phyloP scores from a whole-genome alignment of 2,888 invertebrate genomes.

The Copidosoma aretas region DNA sequence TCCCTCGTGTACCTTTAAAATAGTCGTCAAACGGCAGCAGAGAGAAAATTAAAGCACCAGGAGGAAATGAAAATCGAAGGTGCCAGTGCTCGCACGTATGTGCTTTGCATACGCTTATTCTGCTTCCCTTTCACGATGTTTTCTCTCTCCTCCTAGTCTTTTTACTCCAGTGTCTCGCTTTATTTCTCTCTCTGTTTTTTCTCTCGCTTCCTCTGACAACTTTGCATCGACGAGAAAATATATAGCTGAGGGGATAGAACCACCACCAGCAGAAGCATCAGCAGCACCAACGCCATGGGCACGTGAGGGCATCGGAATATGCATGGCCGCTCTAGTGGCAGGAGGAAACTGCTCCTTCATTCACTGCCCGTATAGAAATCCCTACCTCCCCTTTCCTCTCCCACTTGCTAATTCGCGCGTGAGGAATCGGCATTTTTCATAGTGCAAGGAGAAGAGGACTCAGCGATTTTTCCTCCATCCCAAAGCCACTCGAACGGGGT shows the following conservation, averaged over 20 bases:
- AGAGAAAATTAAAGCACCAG: constrained; percentile 42
- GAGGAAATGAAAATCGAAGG: constrained; percentile 6
- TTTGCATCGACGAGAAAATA: background rate
- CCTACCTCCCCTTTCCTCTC: background rate
- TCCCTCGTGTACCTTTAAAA: constrained; percentile 37
- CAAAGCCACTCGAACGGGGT: background rate
- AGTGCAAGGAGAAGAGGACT: background rate
- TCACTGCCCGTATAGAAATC: constrained; percentile 8
- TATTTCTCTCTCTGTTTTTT: constrained; percentile 11
- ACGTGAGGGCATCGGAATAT: constrained; percentile 30
- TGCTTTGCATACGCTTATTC: background rate
- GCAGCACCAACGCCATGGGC: too few species aligned
- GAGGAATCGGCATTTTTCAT: constrained; percentile 31
- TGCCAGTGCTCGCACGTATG: background rate
- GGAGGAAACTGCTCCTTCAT: constrained; percentile 2
- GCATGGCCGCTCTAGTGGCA: constrained; percentile 7
- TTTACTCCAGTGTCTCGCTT: background rate
- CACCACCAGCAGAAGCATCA: too few species aligned
- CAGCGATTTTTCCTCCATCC: background rate
- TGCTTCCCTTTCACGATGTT: constrained; percentile 13
- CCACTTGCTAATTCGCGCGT: constrained; percentile 24
- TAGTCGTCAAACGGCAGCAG: constrained; percentile 30
- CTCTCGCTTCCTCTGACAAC: background rate
- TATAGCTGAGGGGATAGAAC: background rate
- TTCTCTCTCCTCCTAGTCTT: background rate